Evolutionary conservation across 2,113 vertebrate genomes (phyloP), one percentile per base, ranked within the genome.

Genomic region (Campylomormyrus numenius): DNA sequence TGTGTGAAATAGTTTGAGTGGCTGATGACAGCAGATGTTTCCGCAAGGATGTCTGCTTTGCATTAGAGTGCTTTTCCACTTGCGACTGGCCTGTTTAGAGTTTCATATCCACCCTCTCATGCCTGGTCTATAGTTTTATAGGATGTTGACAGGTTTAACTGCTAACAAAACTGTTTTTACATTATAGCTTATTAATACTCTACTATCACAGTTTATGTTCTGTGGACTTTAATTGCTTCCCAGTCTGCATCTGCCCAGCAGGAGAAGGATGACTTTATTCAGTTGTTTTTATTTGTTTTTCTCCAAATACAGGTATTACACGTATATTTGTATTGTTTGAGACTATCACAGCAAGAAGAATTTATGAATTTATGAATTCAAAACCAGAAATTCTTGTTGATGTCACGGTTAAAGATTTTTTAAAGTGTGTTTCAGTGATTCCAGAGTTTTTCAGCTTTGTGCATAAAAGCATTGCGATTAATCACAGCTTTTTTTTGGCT

Each of bases 81-180:
- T 4, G 10, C 21, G 8, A 91, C 50, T 90, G 90, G 53, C 89
- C n/a, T 89, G 88, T 89, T 91, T 91, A 90, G 66, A 84, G 74
- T 94, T 92, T 94, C 91, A 93, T 93, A 92, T 94, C 45, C 24
- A 21, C 35, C 83, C 24, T 48, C 21, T 93, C 90, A 90, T 45
- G 91, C 74, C 90, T 48, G 17, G 46, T 70, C 91, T 91, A 48
- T 88, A 91, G 90, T 94, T 93, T 80, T 90, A 91, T 74, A 91
- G 91, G 90, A 91, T 89, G 92, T 56, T 92, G 92, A 93, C 93
- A 85, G 91, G 91, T 92, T 92, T 93, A 92, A 93, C 84, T 91
- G 91, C 83, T 42, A 77, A 77, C 31, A 19, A 42, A 77, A 77
- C n/a, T 39, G 31, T 31, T 13, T 77, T 77, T 77, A 35, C 35